These are phyloP conservation scores for Entelurus aequoreus DNA, from an alignment of 2,113 vertebrate genomes.

Conservation along the genomic window DNA sequence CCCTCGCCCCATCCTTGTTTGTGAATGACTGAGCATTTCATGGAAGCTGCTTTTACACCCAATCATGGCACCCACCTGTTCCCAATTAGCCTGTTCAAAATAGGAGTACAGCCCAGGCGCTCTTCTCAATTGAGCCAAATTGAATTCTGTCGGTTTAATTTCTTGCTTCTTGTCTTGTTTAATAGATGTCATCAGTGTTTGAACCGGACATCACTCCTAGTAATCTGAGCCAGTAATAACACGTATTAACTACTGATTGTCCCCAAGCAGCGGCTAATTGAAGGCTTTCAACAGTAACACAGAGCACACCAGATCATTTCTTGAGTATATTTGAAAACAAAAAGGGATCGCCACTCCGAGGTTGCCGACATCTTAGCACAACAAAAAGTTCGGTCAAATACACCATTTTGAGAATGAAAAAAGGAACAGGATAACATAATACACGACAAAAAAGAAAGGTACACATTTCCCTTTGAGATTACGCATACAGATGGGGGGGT, in stretches of 20 bases:
- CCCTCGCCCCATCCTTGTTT: too few species aligned
- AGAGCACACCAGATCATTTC: not conserved
- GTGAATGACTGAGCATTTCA: too few species aligned
- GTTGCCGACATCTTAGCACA: not conserved
- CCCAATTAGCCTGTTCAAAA: too few species aligned
- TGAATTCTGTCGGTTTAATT: too few species aligned
- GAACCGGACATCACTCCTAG: not conserved
- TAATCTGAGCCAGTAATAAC: not conserved
- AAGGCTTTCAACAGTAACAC: slow-evolving; percentile 1
- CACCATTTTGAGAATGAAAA: not conserved
- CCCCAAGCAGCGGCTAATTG: not conserved
- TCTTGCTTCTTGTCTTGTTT: too few species aligned
- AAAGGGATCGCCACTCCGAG: not conserved
- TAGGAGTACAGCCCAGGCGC: too few species aligned
- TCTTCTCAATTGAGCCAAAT: too few species aligned
- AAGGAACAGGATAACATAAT: slow-evolving; percentile 46
- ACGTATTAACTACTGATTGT: slow-evolving; percentile 1
- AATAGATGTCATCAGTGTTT: too few species aligned
- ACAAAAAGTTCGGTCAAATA: not conserved
- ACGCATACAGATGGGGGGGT: slow-evolving; percentile 46
- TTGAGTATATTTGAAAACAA: slow-evolving; percentile 10
- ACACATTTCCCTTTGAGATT: slow-evolving; percentile 64
- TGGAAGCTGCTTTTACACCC: too few species aligned
- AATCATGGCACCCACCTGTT: too few species aligned
- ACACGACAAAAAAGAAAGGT: slow-evolving; percentile 29